Evolutionary conservation across 2,113 vertebrate genomes (phyloP).

Genomic region (Python bivittatus): DNA sequence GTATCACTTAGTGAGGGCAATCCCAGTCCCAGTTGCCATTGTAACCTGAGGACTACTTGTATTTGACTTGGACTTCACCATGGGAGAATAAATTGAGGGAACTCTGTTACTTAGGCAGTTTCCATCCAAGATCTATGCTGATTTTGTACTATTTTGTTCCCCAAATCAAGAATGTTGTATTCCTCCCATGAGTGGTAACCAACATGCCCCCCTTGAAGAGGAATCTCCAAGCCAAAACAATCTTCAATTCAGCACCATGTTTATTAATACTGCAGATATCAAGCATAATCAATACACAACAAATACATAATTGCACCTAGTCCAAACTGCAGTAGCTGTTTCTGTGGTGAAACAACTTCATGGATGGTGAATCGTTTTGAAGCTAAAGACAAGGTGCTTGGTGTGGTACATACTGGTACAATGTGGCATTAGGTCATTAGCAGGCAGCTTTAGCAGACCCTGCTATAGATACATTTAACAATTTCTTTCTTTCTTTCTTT

Average conservation of each 20-base stretch:
- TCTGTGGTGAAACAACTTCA: not conserved
- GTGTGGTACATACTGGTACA: not conserved
- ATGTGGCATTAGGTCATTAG: not conserved
- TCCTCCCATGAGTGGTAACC: not conserved
- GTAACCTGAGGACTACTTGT: not conserved
- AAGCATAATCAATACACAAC: not conserved
- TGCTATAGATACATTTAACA: not conserved
- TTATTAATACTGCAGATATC: not conserved
- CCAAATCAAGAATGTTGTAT: not conserved
- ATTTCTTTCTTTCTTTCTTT: too few relatives aligned
- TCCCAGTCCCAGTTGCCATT: too few relatives aligned
- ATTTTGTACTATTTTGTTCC: not conserved
- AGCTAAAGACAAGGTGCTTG: not conserved
- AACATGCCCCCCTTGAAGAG: not conserved
- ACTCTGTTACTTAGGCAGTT: not conserved
- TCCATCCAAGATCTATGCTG: not conserved
- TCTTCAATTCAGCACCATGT: not conserved
- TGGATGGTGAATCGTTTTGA: not conserved
- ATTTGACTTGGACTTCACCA: not conserved
- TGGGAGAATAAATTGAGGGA: not conserved
- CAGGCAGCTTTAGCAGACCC: not conserved
- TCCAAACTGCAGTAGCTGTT: not conserved
- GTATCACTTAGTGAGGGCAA: too few relatives aligned
- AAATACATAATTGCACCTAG: not conserved
- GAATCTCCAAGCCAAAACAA: not conserved